A percentile compares a stretch with the other conserved stretches of the same genome.
These are phyloP conservation scores for Chloroceryle inda DNA, from an alignment of 2,797 vertebrate species.

Conservation along the genomic window DNA sequence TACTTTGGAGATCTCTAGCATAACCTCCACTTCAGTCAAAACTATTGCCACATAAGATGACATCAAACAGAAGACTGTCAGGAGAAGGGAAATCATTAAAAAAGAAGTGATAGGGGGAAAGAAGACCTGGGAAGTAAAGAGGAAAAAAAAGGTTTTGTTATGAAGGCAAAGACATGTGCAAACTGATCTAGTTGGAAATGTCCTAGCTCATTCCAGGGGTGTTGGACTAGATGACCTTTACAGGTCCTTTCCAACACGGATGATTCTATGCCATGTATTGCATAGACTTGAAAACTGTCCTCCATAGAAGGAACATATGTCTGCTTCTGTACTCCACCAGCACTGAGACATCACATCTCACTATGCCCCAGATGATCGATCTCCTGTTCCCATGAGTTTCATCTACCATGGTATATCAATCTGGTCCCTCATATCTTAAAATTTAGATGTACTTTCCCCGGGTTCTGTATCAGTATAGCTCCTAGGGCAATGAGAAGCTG, in stretches of 20 bases:
- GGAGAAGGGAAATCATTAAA: neutral
- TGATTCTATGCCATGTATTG: neutral
- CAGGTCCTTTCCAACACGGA: neutral
- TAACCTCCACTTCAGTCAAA: neutral
- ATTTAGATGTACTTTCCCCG: neutral
- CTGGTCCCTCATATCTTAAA: neutral
- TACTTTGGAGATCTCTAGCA: neutral
- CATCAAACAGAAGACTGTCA: neutral
- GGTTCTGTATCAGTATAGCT: neutral
- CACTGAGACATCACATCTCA: neutral
- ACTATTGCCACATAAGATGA: neutral
- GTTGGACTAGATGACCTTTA: neutral
- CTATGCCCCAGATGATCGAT: neutral
- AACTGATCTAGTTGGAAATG: neutral
- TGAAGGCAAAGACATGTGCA: neutral
- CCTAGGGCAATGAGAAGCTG: neutral
- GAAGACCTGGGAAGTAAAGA: neutral
- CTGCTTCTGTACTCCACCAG: neutral
- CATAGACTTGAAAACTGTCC: neutral
- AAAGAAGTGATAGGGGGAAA: accelerated
- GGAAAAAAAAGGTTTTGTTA: neutral
- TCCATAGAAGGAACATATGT: neutral
- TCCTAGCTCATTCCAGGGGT: neutral
- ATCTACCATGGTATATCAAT: neutral
- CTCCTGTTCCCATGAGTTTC: neutral